Base-by-base conservation (phyloP, 2,888 invertebrate genomes). In the Tridacna gigas region DNA sequence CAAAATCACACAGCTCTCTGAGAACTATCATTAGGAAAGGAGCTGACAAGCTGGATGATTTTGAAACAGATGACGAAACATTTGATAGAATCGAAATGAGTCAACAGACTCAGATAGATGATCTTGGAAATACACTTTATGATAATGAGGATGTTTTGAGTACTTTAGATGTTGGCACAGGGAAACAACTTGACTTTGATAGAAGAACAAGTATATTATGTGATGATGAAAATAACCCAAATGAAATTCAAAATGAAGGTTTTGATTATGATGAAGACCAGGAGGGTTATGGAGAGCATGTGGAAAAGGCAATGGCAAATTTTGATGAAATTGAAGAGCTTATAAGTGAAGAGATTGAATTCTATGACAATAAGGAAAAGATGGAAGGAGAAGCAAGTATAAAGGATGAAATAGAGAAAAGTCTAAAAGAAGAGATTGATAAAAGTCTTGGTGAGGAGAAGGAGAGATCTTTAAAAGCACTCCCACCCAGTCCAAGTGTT, bases 281-380 rank as follows among this genome's bases (percentile, higher is more conserved):
- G 67, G 20, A 45, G 77, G 86, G 80, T 83, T 83, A 82, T 83
- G 80, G 74, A 48, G 26, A 60, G 56, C 26, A 45, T 20, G 74
- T 47, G 18, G 63, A 45, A 37, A 61, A 75, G 25, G 61, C 45
- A n/a, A 63, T 63, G 63, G 25, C 61, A 26, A 63, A 75, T 28
- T 66, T 66, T 77, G 77, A 77, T 47, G 65, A 76, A 25, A 77
- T 77, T 65, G 81, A 77, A 25, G 47, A 76, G 60, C 37, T 82
- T 63, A 48, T 65, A 67, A 69, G 80, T 20, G 75, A 83, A 48
- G 76, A 80, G 63, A 77, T 77, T 4, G 78, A 79, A 45, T 74
- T 83, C 61, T 76, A 82, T 56, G 80, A 81, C 66, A 71, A 71
- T n/a, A 48, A 75, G 47, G 74, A 75, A 47, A 80, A 88, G 63